Evolutionary conservation across 2,797 vertebrate species (phyloP), one percentile per base, ranked within the genome.

Genomic region (Sebastes variabilis): DNA sequence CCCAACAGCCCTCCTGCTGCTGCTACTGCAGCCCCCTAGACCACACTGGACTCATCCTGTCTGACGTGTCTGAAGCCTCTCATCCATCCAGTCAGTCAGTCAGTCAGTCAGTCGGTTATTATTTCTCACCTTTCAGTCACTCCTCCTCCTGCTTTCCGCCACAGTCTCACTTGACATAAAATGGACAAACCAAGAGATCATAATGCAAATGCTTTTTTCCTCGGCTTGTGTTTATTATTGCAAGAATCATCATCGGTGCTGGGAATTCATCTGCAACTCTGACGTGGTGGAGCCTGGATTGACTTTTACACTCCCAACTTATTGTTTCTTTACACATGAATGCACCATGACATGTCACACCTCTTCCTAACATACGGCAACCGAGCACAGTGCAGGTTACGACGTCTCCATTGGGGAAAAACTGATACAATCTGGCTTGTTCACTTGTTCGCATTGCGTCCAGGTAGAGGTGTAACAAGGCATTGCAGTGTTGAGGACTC

Each of bases 1-100:
- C 95, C 97, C 90, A 97, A 92, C 95, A 96, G 81, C 79, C 34
- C 42, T 46, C 42, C 42, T 46, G 42, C 38, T 46, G 14, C 42
- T 46, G 42, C 69, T 10, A 90, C 94, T 20, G 61, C 93, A 0
- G 82, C 95, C 49, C 96, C 96, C 85, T 97, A 97, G 94, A 93
- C 87, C 9, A 22, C 81, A 20, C 79, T 9, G 61, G 75, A 72
- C 66, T 42, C 16, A 0, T 58, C 78, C 36, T 5, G n/a, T 42
- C 66, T 74, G 75, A 69, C 30, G 24, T 67, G 75, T 80, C 66
- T 76, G 64, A 79, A 82, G 72, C 62, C 64, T 46, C 27, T 27
- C 46, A 49, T 49, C 16, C 27, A 13, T 71, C 68, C 72, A 29
- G 7, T 60, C 75, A 46, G 52, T 67, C 71, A 46, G 52, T 67